Conservation (phyloP, 2,797 vertebrate species). For the Channallabes apus region DNA sequence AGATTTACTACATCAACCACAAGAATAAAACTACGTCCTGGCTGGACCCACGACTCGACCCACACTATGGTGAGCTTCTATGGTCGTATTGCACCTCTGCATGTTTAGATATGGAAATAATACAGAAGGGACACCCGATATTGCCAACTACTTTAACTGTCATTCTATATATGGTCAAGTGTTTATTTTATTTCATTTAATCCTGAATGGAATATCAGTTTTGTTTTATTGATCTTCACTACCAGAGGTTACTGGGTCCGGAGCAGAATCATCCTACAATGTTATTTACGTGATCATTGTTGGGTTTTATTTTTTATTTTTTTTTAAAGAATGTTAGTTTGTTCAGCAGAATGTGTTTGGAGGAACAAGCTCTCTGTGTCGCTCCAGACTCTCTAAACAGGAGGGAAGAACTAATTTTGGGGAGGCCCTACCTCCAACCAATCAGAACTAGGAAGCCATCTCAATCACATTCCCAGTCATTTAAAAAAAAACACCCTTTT, state of each 20-base stretch:
- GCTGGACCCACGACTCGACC: conserved; percentile 97
- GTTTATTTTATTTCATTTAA: not conserved
- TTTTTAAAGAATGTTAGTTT: not conserved
- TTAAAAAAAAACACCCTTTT: not conserved
- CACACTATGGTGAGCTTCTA: conserved; percentile 89
- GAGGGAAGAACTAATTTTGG: no score
- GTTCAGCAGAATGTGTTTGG: not conserved
- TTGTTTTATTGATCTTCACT: not conserved
- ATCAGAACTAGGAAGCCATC: not conserved
- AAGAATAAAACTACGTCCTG: conserved; percentile 99
- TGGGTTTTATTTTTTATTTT: not conserved
- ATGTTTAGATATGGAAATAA: not conserved
- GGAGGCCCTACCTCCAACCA: not conserved
- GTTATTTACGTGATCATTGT: not conserved
- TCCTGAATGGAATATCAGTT: not conserved
- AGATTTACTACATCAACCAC: conserved; percentile 99
- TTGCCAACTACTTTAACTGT: no score
- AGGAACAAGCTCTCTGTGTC: not conserved
- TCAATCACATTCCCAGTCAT: not conserved
- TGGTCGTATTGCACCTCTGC: not conserved
- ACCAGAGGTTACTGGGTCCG: not conserved
- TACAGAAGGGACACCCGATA: not conserved
- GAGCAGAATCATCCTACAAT: no score
- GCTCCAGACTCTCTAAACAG: not conserved
- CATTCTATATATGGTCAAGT: not conserved